Evolutionary conservation across 30 jellyfish, hydroid and myxozoan species (phyloP), one percentile per base, ranked within the genome.

Genomic region (Chrysaora quinquecirrha): DNA sequence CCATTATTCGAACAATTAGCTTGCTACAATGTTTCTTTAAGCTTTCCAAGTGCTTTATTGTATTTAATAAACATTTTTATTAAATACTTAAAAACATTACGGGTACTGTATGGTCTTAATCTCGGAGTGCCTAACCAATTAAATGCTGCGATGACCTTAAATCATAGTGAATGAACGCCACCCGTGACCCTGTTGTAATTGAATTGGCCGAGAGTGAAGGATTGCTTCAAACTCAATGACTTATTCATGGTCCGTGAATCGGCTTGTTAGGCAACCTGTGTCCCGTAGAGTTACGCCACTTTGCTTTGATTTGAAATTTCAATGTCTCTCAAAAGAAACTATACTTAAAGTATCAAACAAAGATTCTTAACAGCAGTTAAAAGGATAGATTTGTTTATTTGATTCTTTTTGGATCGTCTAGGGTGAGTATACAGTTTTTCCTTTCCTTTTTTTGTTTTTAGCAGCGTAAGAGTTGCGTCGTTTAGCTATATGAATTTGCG

Each of bases 141-240:
- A 78, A 47, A 64, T 34, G 20, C 80, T 43, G 32, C 34, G 79
- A 78, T 78, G 89, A 78, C 89, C 89, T 78, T 78, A 78, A 78
- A 58, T 18, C 68, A 34, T 1, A 32, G 7, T 75, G 86, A 75
- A 75, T 75, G 70, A 25, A 10, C 64, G 28, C 80, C 68, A 78
- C 89, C 89, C 46, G 89, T 52, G 89, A 78, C 68, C 80, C 68
- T 78, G 48, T 52, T 63, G 50, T 61, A 78, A 60, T 78, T 54
- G 27, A 34, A 78, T 78, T 78, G 89, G n/a, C 16, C 19, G 48
- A 22, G 80, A 21, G 62, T 75, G 63, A 34, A 60, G 32, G 27
- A n/a, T 30, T 72, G 35, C 27, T 58, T 34, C 25, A 48, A 48
- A 48, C 22, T 14, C 78, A 61, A 61, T 78, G 60, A 28, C 54